phyloP scores from a whole-genome alignment of 2,113 vertebrate species.

The Hydrochoerus hydrochaeris region DNA sequence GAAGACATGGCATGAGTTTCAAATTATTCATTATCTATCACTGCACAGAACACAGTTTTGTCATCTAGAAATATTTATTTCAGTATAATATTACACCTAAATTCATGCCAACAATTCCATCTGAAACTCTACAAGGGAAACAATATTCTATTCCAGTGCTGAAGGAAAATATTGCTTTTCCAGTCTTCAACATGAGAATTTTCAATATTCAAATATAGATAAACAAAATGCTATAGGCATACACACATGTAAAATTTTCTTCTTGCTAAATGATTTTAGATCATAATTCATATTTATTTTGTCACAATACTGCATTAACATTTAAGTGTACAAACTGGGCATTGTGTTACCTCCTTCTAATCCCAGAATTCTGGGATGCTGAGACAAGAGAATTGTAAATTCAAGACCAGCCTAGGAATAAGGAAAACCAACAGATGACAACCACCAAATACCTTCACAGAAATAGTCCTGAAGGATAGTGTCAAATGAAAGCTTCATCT shows the following conservation, averaged over 20 bases:
- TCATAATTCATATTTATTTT: slow-evolving; percentile 44
- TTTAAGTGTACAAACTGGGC: not conserved
- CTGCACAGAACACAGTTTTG: not conserved
- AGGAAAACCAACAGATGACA: not conserved
- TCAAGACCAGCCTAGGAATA: not conserved
- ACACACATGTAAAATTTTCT: not conserved
- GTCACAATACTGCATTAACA: not conserved
- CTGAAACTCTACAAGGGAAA: not conserved
- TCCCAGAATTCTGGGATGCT: not conserved
- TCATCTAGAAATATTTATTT: not conserved
- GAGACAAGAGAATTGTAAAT: not conserved
- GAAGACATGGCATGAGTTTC: not conserved
- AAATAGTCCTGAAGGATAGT: not conserved
- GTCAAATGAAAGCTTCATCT: not conserved
- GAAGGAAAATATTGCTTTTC: slow-evolving; percentile 21
- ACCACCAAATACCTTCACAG: not conserved
- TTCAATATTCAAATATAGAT: not conserved
- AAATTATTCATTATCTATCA: not conserved
- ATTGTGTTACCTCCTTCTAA: not conserved
- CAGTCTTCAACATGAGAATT: slow-evolving; percentile 33
- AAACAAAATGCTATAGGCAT: not conserved
- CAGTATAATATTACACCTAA: not conserved
- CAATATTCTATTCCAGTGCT: not conserved
- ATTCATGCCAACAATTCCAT: slow-evolving; percentile 20
- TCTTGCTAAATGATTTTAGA: not conserved